Evolutionary conservation across 1,140 invertebrate species (phyloP).

Genomic region (Drosophila micromelanica): DNA sequence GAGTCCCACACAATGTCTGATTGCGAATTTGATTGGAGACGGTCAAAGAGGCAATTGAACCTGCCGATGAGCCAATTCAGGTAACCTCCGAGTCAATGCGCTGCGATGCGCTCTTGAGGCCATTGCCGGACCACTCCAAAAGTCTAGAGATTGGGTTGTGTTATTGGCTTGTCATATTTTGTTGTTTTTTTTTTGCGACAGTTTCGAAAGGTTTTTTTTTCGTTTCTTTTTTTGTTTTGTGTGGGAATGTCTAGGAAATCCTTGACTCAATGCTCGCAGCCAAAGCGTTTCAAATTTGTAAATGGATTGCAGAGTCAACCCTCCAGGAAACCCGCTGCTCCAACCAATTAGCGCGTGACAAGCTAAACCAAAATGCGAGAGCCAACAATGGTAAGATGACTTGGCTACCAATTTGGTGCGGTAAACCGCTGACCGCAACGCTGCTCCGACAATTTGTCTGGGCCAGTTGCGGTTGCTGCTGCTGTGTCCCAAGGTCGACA

Average conservation of each 20-base stretch:
- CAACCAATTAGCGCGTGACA: conserved; percentile 59
- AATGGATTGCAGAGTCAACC: conserved; percentile 29
- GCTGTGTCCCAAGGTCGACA: conserved; percentile 55
- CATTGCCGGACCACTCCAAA: conserved; percentile 31
- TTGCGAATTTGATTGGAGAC: conserved; percentile 50
- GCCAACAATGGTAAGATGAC: conserved; percentile 35
- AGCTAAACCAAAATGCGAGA: conserved; percentile 13
- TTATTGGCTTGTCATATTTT: conserved; percentile 70
- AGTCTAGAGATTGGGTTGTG: conserved; percentile 36
- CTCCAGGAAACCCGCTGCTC: conserved; percentile 61
- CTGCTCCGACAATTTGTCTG: conserved; percentile 16
- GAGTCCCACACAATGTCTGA: conserved; percentile 48
- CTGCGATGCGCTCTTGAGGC: conserved; percentile 41
- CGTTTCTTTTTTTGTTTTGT: background rate
- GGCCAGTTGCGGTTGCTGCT: conserved; percentile 7
- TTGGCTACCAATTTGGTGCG: conserved; percentile 43
- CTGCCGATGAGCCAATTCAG: conserved; percentile 59
- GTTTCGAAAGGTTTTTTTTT: conserved; percentile 56
- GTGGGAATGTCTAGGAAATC: conserved; percentile 50
- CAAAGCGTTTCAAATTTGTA: conserved; percentile 35
- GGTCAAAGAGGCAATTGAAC: conserved; percentile 65
- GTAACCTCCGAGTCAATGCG: conserved; percentile 63
- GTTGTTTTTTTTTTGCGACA: conserved; percentile 48
- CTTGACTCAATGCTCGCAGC: conserved; percentile 51
- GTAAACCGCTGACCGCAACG: background rate